Evolutionary conservation across 2,797 vertebrate species (phyloP).

Genomic region (Falco rusticolus): DNA sequence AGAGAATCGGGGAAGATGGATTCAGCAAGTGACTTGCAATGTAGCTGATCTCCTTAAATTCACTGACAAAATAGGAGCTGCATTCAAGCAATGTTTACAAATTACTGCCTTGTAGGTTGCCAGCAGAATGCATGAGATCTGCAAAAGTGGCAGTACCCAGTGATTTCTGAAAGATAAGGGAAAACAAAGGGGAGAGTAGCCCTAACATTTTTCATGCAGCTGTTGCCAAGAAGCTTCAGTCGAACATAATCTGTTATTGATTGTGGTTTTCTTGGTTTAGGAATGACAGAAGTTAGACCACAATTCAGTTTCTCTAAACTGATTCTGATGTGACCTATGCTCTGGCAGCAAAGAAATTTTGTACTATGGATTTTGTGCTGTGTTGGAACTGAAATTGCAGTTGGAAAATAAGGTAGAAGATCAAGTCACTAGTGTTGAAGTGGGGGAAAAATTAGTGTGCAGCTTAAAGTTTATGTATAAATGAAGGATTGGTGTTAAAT

Average conservation of each 20-base stretch:
- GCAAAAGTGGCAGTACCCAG: not conserved
- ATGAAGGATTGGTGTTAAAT: not conserved
- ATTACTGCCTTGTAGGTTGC: not conserved
- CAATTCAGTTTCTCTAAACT: not conserved
- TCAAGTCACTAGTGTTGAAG: not conserved
- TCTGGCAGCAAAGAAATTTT: not conserved
- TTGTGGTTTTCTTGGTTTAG: slow-evolving; percentile 1
- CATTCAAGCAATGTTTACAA: not conserved
- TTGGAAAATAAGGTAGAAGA: not conserved
- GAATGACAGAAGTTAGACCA: not conserved
- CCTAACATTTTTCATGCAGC: not conserved
- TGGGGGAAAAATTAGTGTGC: not conserved
- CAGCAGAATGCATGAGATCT: not conserved
- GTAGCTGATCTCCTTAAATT: not conserved
- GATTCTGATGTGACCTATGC: not conserved
- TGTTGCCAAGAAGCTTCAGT: not conserved
- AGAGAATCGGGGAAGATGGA: not conserved
- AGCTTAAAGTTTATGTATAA: not conserved
- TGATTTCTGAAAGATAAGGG: not conserved
- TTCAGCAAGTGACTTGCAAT: not conserved
- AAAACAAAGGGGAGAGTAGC: not conserved
- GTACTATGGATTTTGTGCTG: not conserved
- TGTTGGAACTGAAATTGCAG: not conserved
- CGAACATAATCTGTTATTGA: not conserved
- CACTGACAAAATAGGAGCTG: not conserved